Evolutionary conservation across 2,113 vertebrate genomes (phyloP), one percentile per base, ranked within the genome.

Genomic region (Marmota monax): DNA sequence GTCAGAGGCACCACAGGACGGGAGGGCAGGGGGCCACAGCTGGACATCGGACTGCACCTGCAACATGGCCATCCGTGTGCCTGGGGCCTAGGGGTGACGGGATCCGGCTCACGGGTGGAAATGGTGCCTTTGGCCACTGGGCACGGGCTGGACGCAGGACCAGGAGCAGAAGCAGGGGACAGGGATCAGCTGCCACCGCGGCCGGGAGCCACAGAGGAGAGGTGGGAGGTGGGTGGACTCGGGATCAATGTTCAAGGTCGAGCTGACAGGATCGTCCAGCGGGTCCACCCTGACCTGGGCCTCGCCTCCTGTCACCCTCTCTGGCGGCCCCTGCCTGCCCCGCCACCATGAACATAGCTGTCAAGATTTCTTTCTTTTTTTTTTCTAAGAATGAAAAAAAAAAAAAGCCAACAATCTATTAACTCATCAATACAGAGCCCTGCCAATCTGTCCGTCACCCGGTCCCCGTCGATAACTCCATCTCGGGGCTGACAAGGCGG

Each of bases 401-500:
- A 56, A 56, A 82, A 90, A 90, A 96, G 97, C 97, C 97, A 97
- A 93, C 95, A 97, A 97, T 87, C 92, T 95, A 91, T 97, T 92
- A 98, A 45, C 63, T 97, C 94, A 88, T 97, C 96, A 95, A 98
- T 96, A 98, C 91, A 2, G 69, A 96, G 5, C 27, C 70, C 95
- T 70, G 95, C 93, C 98, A 83, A 90, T 96, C 96, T 96, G 97
- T 96, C 98, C 80, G 93, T 98, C 89, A 78, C 42, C 58, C 45
- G 6, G 69, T 37, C 48, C 78, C 93, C 10, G 65, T 98, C 97
- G 9, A 97, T 96, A 96, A 69, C 88, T 96, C 61, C 95, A 95
- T 97, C 88, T 96, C 25, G 0, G 5, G 17, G 0, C 96, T 96
- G 87, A 37, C 53, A 63, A 67, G 45, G 39, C 3, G 0, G 76